Evolutionary conservation across 2,888 invertebrate genomes (phyloP).

Genomic region (Stomorhina lunata): DNA sequence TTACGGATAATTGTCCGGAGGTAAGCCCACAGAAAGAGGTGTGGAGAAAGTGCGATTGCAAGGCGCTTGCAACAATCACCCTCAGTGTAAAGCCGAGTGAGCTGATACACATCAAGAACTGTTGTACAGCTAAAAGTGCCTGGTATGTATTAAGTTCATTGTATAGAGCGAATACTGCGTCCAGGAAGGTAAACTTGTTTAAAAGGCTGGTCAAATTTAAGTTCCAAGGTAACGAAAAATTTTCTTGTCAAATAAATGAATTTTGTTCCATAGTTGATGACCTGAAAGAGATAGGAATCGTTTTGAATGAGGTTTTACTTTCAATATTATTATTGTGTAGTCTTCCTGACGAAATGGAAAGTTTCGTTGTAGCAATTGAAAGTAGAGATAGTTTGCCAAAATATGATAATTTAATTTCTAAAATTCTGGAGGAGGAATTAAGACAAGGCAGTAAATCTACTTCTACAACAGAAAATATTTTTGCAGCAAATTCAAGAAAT

Average conservation of each 20-base stretch:
- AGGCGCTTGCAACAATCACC: constrained; percentile 53
- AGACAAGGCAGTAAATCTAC: neutral
- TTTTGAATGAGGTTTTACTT: constrained; percentile 31
- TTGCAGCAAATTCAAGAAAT: neutral
- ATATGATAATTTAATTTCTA: constrained; percentile 35
- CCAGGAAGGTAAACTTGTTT: neutral
- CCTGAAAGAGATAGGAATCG: constrained; percentile 43
- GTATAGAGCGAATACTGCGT: constrained; percentile 16
- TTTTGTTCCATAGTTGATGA: constrained; percentile 47
- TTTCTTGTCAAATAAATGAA: constrained; percentile 30
- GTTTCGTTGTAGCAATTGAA: constrained; percentile 55
- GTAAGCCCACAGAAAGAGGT: neutral
- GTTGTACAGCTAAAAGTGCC: constrained; percentile 24
- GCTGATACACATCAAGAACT: constrained; percentile 48
- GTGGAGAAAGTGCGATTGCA: neutral
- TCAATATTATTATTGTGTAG: constrained; percentile 57
- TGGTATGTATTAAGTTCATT: constrained; percentile 15
- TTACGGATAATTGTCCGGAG: neutral
- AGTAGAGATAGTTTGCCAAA: too few species aligned
- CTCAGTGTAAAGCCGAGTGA: constrained; percentile 40
- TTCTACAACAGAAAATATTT: neutral
- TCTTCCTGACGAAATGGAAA: constrained; percentile 51
- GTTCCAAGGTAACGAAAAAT: neutral
- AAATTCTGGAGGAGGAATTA: constrained; percentile 34
- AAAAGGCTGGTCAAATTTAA: neutral